phyloP scores from a whole-genome alignment of 2,797 vertebrate genomes.

The Scarus forsteni region DNA sequence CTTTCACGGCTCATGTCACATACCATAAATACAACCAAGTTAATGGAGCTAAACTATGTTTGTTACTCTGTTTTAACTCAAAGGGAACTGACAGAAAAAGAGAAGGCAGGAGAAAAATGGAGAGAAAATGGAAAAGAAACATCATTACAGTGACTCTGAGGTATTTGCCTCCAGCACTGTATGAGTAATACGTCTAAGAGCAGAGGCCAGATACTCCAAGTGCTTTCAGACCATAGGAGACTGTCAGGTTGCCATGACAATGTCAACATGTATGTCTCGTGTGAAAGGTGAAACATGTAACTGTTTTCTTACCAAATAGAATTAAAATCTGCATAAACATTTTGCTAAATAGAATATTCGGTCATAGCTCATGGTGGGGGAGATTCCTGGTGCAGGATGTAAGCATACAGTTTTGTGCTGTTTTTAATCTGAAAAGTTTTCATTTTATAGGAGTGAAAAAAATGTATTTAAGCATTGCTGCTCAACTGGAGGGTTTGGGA shows the following conservation, averaged over 20 bases:
- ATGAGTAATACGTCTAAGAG: conserved; percentile 71
- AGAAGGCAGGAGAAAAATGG: conserved; percentile 10
- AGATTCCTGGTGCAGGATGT: conserved; percentile 9
- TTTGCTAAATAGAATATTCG: background rate
- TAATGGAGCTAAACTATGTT: background rate
- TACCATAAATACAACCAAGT: conserved; percentile 18
- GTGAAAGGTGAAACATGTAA: conserved; percentile 21
- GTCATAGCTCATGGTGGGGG: conserved; percentile 3
- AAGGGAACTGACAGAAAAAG: conserved; percentile 22
- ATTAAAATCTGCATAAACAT: conserved; percentile 4
- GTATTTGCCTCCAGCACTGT: conserved; percentile 64
- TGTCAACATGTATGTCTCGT: conserved; percentile 43
- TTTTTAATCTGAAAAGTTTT: background rate
- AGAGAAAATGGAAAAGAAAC: conserved; percentile 57
- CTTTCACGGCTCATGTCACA: conserved; percentile 5
- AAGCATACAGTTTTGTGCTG: conserved; percentile 5
- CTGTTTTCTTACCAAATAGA: conserved; percentile 8
- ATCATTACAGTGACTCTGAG: conserved; percentile 68
- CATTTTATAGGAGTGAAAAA: background rate
- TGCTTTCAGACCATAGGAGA: conserved; percentile 55
- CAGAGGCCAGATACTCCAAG: conserved; percentile 61
- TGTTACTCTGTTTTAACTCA: conserved; percentile 8
- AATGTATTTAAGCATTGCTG: no score
- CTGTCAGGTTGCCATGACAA: conserved; percentile 51
- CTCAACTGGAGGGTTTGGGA: no score